Conservation (phyloP, 2,113 vertebrate genomes). For the Tragelaphus scriptus region DNA sequence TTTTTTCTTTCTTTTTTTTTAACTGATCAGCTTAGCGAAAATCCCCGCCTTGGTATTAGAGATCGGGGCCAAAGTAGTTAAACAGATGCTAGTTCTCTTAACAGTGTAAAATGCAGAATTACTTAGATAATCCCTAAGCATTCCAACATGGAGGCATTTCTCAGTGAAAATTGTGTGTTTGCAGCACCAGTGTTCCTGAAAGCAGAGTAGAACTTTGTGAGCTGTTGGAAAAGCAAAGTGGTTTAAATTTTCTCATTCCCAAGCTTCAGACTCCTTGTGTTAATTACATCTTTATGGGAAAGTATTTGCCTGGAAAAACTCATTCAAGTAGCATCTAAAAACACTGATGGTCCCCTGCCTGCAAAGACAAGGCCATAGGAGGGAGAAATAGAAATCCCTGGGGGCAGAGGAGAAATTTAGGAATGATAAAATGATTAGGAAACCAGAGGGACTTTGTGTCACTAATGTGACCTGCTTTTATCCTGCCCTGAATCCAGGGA, state of each 20-base stretch:
- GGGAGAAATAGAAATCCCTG: neutral
- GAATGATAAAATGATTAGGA: neutral
- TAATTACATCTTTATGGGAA: neutral
- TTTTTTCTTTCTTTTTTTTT: neutral
- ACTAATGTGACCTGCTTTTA: neutral
- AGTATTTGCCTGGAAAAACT: slow-evolving; percentile 43
- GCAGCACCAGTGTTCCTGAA: neutral
- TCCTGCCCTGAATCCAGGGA: neutral
- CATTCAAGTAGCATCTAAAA: neutral
- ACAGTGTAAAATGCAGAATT: neutral
- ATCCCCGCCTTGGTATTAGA: neutral
- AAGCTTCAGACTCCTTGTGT: neutral
- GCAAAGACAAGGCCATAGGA: neutral
- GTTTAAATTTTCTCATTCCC: neutral
- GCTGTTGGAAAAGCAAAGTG: neutral
- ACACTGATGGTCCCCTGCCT: neutral
- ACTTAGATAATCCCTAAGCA: neutral
- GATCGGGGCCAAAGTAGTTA: neutral
- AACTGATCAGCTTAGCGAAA: neutral
- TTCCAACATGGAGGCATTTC: neutral
- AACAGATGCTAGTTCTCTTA: neutral
- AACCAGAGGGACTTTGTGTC: neutral
- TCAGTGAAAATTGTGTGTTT: neutral
- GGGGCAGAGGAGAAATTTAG: neutral
- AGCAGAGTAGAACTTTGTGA: neutral